Conservation (phyloP, 2,797 vertebrate genomes). For the Pseudotriccus pelzelni region DNA sequence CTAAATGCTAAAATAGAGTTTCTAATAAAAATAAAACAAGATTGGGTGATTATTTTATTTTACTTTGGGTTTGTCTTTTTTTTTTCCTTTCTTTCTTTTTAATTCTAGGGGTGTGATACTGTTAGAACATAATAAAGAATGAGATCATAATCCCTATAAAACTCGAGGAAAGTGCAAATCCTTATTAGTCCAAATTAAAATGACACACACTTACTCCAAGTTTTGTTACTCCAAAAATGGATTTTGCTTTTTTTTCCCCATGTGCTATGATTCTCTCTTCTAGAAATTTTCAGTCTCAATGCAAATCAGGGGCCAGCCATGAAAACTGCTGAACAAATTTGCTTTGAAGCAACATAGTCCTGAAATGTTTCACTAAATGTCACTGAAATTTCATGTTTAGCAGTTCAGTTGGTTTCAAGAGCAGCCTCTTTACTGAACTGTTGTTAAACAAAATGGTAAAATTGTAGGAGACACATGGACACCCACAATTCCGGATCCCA, state of each 20-base stretch:
- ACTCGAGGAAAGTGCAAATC: constrained; percentile 35
- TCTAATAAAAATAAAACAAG: constrained; percentile 61
- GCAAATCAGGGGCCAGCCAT: constrained; percentile 21
- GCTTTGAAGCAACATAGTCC: constrained; percentile 21
- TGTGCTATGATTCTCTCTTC: not conserved
- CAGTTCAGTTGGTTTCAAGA: constrained; percentile 8
- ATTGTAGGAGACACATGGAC: constrained; percentile 45
- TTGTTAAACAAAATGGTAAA: constrained; percentile 51
- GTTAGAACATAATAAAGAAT: constrained; percentile 23
- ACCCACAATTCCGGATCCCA: not conserved
- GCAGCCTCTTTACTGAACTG: constrained; percentile 18
- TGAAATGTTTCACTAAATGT: constrained; percentile 46
- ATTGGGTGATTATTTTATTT: constrained; percentile 46
- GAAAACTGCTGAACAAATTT: constrained; percentile 33
- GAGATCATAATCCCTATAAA: constrained; percentile 25
- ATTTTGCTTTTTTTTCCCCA: not conserved
- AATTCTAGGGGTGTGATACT: constrained; percentile 24
- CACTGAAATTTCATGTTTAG: constrained; percentile 44
- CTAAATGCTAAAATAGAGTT: constrained; percentile 63
- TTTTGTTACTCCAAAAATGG: constrained; percentile 1
- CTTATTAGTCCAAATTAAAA: constrained; percentile 42
- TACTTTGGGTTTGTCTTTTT: not conserved
- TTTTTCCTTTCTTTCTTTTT: not conserved
- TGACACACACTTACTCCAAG: not conserved
- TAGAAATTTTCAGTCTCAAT: constrained; percentile 24